These are phyloP conservation scores for Spodoptera litura DNA, from an alignment of 1,140 invertebrate genomes.

Conservation along the genomic window DNA sequence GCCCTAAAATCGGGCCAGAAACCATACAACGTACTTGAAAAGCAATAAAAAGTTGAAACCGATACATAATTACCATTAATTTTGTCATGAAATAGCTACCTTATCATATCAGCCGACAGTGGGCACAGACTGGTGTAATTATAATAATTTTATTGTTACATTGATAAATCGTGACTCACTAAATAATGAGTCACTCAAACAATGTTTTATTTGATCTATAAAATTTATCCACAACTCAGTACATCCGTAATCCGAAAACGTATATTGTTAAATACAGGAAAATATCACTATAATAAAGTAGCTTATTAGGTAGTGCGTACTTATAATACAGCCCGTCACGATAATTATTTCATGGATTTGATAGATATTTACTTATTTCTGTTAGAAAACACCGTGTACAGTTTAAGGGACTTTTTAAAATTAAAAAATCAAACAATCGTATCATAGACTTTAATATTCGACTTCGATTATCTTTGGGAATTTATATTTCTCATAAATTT, in stretches of 20 bases:
- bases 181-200: conserved; percentile 41
- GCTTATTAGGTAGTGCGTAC: not conserved
- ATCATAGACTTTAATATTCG: too few species aligned
- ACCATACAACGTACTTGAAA: conserved; percentile 6
- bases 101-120: conserved; percentile 43
- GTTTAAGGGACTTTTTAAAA: too few species aligned
- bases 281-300: not conserved
- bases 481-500: not conserved
- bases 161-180: conserved; percentile 49
- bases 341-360: not conserved
- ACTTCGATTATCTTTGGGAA: too few species aligned
- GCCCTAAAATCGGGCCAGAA: not conserved
- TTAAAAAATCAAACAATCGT: too few species aligned
- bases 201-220: conserved; percentile 17
- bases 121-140: conserved; percentile 40
- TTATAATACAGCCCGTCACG: not conserved
- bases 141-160: conserved; percentile 50
- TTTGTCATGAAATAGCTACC: conserved; percentile 39
- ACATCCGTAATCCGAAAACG: not conserved
- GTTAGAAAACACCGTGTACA: too few species aligned
- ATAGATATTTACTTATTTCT: too few species aligned
- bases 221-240: not conserved
- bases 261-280: not conserved
- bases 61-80: conserved; percentile 35
- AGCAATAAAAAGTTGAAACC: conserved; percentile 34